Evolutionary conservation across 2,888 invertebrate genomes (phyloP), one percentile per base, ranked within the genome.

Genomic region (Leptinotarsa haldemani): DNA sequence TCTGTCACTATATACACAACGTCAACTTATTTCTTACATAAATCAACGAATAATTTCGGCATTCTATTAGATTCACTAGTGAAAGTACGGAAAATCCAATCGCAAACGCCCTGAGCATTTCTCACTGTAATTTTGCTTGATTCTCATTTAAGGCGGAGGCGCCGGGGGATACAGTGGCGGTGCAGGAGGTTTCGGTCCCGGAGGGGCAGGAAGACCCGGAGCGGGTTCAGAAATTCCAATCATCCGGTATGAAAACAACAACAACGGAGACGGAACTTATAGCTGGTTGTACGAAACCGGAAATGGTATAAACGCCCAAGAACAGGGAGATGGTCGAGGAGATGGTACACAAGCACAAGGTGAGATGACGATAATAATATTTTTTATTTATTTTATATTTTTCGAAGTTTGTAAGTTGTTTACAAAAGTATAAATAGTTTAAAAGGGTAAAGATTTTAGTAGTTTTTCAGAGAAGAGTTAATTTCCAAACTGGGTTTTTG

Each of bases 251-350:
- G 83, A 85, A 73, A 56, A 56, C 56, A 56, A 56, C 56, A 83
- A 83, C 71, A 83, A 85, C 72, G 82, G 84, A 15, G 85, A 85
- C 64, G 84, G 84, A 30, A 83, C 82, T 63, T 84, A 84, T 69
- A 80, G 83, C 66, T 84, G 65, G 77, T 86, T 86, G 56, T 91
- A 90, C 77, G 91, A 91, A 85, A 90, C 90, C 20, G 90, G 90
- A 48, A 90, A 91, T 80, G 90, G 90, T 50, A 90, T 90, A 78
- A 84, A 84, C 20, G 90, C 84, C 7, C 83, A 85, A 76, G 85
- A 85, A 80, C 81, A 83, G 69, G 85, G 85, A 20, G 82, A 77
- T 71, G 82, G 74, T 61, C 78, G 79, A 74, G 82, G 84, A 68
- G 85, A 85, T 69, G 84, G 83, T 12, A 83, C 80, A 12, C 78